Evolutionary conservation across 2,888 invertebrate genomes (phyloP).

Genomic region (Corbicula japonica): DNA sequence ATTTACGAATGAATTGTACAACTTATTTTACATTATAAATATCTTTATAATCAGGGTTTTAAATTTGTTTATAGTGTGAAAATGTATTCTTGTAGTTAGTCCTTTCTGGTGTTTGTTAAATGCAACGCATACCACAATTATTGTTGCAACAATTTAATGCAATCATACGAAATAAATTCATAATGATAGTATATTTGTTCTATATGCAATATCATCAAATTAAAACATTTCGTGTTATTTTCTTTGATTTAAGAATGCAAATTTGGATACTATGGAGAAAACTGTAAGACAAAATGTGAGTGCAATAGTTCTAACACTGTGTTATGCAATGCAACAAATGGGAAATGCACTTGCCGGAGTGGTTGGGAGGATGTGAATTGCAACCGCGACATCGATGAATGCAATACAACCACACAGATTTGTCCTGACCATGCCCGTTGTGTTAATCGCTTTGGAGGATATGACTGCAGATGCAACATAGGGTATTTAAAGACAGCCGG

Average conservation of each 20-base stretch:
- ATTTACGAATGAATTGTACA: too few species aligned
- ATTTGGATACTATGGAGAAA: not conserved
- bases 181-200: too few species aligned
- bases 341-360: not conserved
- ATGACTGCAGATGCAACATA: not conserved
- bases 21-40: not conserved
- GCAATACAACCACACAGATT: not conserved
- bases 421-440: not conserved
- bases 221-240: too few species aligned
- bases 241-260: conserved; percentile 5
- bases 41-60: too few species aligned
- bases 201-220: too few species aligned
- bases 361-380: not conserved
- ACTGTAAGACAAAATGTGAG: not conserved
- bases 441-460: not conserved
- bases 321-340: not conserved
- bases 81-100: too few species aligned
- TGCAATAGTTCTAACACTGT: not conserved
- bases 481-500: not conserved
- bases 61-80: too few species aligned
- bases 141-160: too few species aligned
- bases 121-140: too few species aligned
- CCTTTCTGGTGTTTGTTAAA: too few species aligned
- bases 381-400: not conserved
- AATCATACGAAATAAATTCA: too few species aligned